Evolutionary conservation across 2,888 invertebrate species (phyloP).

Genomic region (Bruchidius siliquastri): DNA sequence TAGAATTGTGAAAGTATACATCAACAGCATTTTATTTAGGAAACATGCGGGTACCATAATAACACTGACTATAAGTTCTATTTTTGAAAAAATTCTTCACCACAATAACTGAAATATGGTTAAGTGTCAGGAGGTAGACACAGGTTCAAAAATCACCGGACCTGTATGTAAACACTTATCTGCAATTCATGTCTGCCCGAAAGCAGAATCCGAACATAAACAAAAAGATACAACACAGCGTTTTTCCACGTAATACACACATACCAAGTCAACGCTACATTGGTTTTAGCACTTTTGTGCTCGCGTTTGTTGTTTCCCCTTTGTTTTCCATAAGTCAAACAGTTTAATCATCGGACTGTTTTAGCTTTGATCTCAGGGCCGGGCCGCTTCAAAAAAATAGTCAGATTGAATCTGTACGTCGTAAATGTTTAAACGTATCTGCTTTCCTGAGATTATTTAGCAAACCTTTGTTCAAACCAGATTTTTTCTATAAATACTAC

Average conservation of each 20-base stretch:
- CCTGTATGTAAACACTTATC: background rate
- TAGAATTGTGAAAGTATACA: too few relatives aligned
- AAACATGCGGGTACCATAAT: too few relatives aligned
- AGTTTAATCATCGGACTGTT: background rate
- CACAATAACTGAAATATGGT: background rate
- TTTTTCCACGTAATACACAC: background rate
- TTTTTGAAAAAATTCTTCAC: too few relatives aligned
- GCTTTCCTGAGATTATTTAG: too few relatives aligned
- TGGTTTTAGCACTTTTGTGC: background rate
- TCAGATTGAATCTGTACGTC: too few relatives aligned
- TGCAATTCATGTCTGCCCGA: background rate
- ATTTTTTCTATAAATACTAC: too few relatives aligned
- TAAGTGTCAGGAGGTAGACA: background rate
- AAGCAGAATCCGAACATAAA: background rate
- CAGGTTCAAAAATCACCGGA: background rate
- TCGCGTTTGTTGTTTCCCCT: background rate
- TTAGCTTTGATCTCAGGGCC: background rate
- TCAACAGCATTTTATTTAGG: too few relatives aligned
- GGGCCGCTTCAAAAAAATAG: too few relatives aligned
- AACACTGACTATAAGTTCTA: too few relatives aligned
- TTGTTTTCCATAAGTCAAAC: background rate
- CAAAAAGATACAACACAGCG: background rate
- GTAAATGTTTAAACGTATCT: too few relatives aligned
- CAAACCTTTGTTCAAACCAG: too few relatives aligned
- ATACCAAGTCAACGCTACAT: background rate